phyloP scores from a whole-genome alignment of 2,888 invertebrate genomes.

The Omphaloscelis lunosa region DNA sequence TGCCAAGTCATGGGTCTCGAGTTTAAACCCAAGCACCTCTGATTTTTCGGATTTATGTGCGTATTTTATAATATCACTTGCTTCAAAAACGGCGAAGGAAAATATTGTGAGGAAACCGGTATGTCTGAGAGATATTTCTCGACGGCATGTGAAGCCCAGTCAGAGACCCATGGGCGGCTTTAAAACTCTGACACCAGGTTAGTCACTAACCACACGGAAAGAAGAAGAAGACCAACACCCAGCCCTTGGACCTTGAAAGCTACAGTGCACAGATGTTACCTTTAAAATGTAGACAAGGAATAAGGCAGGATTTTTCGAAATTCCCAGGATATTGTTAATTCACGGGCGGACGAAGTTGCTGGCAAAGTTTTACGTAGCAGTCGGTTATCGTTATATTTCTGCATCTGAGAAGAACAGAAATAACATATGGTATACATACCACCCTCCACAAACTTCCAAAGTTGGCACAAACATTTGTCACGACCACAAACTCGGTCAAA shows the following conservation, averaged over 20 bases:
- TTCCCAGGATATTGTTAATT: background rate
- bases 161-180: no score
- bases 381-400: background rate
- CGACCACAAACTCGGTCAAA: conserved; percentile 27
- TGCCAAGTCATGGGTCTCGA: no score
- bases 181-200: no score
- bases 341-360: background rate
- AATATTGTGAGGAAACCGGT: no score
- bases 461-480: conserved; percentile 58
- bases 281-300: background rate
- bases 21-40: no score
- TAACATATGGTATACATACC: conserved; percentile 18
- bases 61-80: no score
- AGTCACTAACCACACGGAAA: no score
- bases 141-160: no score
- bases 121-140: no score
- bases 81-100: no score
- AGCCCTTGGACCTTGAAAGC: background rate
- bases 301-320: background rate
- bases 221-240: no score
- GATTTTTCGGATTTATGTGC: no score
- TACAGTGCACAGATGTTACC: background rate
- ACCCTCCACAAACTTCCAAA: conserved; percentile 27
- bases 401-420: background rate
- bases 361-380: background rate